Conservation (phyloP, 2,113 vertebrate species). For the Cyprinodon variegatus region DNA sequence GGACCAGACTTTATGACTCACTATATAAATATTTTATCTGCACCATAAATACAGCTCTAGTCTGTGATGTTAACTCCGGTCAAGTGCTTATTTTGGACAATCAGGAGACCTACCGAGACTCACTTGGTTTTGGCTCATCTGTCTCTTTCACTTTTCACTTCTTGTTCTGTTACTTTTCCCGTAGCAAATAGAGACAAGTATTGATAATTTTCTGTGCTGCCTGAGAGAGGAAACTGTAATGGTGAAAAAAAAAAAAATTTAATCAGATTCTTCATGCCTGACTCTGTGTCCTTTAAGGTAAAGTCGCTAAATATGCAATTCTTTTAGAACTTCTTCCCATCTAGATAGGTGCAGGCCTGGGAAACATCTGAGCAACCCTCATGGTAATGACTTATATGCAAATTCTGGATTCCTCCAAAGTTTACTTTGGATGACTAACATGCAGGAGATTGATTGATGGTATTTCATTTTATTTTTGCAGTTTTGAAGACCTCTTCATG, state of each 20-base stretch:
- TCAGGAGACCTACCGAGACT: conserved; percentile 32
- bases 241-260: conserved; percentile 7
- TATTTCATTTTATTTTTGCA: conserved; percentile 6
- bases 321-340: conserved; percentile 11
- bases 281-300: not conserved
- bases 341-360: conserved; percentile 16
- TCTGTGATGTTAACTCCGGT: conserved; percentile 71
- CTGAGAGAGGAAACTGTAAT: conserved; percentile 23
- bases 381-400: conserved; percentile 22
- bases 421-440: conserved; percentile 20
- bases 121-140: conserved; percentile 57
- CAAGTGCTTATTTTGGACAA: conserved; percentile 75
- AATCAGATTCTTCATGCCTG: conserved; percentile 26
- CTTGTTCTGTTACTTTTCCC: conserved; percentile 29
- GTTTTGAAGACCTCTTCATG: not conserved
- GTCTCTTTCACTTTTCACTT: conserved; percentile 58
- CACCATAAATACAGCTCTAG: conserved; percentile 65
- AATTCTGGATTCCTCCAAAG: conserved; percentile 12
- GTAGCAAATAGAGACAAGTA: conserved; percentile 6
- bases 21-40: conserved; percentile 75
- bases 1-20: conserved; percentile 69
- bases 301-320: conserved; percentile 17
- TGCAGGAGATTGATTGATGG: conserved; percentile 14
- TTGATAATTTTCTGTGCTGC: conserved; percentile 34
- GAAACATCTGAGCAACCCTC: not conserved